Evolutionary conservation across 2,113 vertebrate genomes (phyloP), one percentile per base, ranked within the genome.

Genomic region (Marmota flaviventris): DNA sequence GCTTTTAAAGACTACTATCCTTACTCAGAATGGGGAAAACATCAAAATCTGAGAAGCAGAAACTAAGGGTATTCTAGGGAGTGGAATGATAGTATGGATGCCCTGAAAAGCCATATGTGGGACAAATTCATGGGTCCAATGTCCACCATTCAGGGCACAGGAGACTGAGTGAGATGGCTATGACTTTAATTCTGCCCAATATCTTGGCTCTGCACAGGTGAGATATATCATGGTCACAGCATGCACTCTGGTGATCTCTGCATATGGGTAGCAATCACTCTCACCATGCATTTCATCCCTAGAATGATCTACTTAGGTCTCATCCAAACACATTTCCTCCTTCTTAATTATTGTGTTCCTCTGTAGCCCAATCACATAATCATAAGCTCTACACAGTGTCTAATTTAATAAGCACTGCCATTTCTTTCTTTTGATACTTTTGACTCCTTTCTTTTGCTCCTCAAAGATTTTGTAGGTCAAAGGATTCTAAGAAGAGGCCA

Each of bases 321-420:
- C 37, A 25, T 29, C 11, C 10, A 39, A 67, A 61, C 5, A 63
- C 39, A n/a, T 24, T 37, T 81, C 34, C 5, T 61, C 5, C 24
- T 84, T 14, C 12, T 76, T 72, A 24, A 24, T 7, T 69, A 53
- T 39, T 25, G 8, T 77, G 79, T 34, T 2, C 4, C 34, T 16
- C 22, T 8, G 25, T 78, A 22, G 2, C 25, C 45, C 20, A 25
- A 1, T 37, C 69, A 51, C 32, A 29, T 24, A 29, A 25, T 18
- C 24, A 5, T 0, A 1, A 1, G 5, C 8, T 65, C 22, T 13
- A 0, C 39, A 27, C 1, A 27, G 4, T 12, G 20, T 25, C 1
- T 5, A 4, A 2, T 37, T 70, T 16, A n/a, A 20, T 5, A 85
- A 61, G 20, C 8, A 39, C 10, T 2, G 17, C 2, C 1, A 3